phyloP scores from a whole-genome alignment of 2,113 vertebrate species.

The Nannospalax galili region DNA sequence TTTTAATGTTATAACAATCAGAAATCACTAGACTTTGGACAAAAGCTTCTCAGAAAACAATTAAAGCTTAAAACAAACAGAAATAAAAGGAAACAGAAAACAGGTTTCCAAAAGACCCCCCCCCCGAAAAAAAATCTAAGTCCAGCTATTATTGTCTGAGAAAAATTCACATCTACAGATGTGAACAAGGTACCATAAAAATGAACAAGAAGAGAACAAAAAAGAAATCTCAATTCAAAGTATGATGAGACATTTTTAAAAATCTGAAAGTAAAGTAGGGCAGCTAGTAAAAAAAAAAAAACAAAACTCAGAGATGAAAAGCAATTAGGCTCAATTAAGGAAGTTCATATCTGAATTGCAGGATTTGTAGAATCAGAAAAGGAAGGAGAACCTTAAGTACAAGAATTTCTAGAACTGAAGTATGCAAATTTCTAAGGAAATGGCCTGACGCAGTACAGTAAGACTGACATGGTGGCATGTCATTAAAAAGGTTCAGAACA shows the following conservation, averaged over 20 bases:
- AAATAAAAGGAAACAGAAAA: conserved; percentile 16
- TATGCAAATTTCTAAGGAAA: not conserved
- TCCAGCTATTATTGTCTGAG: not conserved
- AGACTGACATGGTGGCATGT: not conserved
- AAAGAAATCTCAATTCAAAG: not conserved
- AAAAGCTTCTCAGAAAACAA: not conserved
- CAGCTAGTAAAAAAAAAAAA: not conserved
- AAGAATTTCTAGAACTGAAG: not conserved
- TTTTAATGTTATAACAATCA: conserved; percentile 15
- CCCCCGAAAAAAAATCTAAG: not conserved
- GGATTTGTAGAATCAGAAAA: no score
- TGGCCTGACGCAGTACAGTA: not conserved
- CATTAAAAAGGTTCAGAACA: conserved; percentile 5
- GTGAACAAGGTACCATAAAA: not conserved
- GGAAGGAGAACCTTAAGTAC: conserved; percentile 6
- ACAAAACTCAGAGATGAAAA: not conserved
- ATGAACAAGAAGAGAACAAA: not conserved
- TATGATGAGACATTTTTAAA: not conserved
- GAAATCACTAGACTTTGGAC: not conserved
- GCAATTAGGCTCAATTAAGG: not conserved
- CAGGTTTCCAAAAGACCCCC: not conserved
- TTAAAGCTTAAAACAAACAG: not conserved
- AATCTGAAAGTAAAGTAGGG: not conserved
- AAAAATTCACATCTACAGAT: conserved; percentile 30
- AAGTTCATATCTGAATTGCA: not conserved